Base-by-base conservation (phyloP, 1,140 invertebrate genomes). In the Tyrophagus putrescentiae region DNA sequence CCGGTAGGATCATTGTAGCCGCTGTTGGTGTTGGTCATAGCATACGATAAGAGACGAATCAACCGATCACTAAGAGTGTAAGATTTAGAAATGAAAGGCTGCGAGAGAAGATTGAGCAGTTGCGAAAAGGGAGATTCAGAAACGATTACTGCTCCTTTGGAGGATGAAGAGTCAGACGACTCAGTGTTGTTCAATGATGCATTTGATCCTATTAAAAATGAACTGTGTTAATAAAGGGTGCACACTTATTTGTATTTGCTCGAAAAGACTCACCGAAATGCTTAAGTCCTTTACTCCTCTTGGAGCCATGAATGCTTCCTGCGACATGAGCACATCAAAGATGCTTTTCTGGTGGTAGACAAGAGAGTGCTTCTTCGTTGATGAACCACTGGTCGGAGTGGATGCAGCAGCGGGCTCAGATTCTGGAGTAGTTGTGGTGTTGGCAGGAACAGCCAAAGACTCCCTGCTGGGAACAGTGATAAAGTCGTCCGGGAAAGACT, bases 91-190 rank as follows among this genome's bases (percentile, higher is more conserved):
- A 91, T 80, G 6, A 88, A 83, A 28, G 83, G 82, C 69, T 84
- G 85, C n/a, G 82, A 78, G 25, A 92, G 68, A 82, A 89, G 84
- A 29, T 78, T 78, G 59, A 91, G 79, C 25, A 91, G 72, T 67
- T 85, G 82, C 33, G 85, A 85, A 63, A 91, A 81, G 0, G 85
- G 80, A 1, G 85, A 85, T 62, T 87, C 84, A 85, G 85, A 88
- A 66, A 88, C 86, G 66, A 85, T 83, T 5, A 75, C 68, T 13
- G 18, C 5, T 7, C 44, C 44, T 48, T 48, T 48, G 25, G 44
- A 48, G n/a, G n/a, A n/a, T n/a, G n/a, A n/a, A 39, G 36, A 39
- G n/a, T 13, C 13, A 39, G 36, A 39, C 36, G 36, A 39, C 13
- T 13, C 13, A 39, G 36, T 13, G 7, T 21, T 48, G 18, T 21